Evolutionary conservation across 2,113 vertebrate species (phyloP), one percentile per base, ranked within the genome.

Genomic region (Oncorhynchus nerka): DNA sequence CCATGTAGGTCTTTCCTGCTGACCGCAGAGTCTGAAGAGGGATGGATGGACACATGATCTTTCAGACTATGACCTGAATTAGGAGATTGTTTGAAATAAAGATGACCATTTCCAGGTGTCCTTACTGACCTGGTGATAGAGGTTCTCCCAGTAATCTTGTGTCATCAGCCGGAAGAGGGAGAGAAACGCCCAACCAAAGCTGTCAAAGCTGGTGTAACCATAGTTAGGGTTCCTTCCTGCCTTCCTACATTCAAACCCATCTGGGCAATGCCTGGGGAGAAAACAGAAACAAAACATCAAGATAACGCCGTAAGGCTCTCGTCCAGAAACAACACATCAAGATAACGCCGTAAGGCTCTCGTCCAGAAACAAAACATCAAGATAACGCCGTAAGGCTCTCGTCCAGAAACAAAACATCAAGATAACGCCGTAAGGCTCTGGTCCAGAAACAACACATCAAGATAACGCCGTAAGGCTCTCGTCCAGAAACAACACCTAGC

Each of bases 1-100:
- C 96, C 98, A 99, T 99, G 91, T 99, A 99, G 80, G 97, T 96
- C 92, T 99, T 99, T 24, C 98, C 97, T 1, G 96, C 96, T 0
- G 97, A 97, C 70, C 98, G 93, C 76, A 99, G 94, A n/a, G 97
- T 99, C 98, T 99, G 79, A 9, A 55, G 12, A 45, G 1, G n/a
- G 49, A 48, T 6, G 59, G 59, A 22, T 3, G 59, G 59, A 16
- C n/a, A 62, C 19, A 62, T 24, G 59, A 8, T 45, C 39, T 45
- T 45, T 45, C 39, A 45, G 39, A 45, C 39, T 55, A 5, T 55
- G 22, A 26, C 65, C 51, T 16, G 13, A 12, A 19, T 19, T 7
- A 16, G 51, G 51, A 16, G 3, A 4, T 55, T 0, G 15, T 55
- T 55, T 55, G 16, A 55, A 45, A 45, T 45, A 45, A 45, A 16